Percentiles rank a stretch among this genome's conserved stretches.
Conservation (phyloP, 2,113 vertebrate species). For the Nansenia antarctica region DNA sequence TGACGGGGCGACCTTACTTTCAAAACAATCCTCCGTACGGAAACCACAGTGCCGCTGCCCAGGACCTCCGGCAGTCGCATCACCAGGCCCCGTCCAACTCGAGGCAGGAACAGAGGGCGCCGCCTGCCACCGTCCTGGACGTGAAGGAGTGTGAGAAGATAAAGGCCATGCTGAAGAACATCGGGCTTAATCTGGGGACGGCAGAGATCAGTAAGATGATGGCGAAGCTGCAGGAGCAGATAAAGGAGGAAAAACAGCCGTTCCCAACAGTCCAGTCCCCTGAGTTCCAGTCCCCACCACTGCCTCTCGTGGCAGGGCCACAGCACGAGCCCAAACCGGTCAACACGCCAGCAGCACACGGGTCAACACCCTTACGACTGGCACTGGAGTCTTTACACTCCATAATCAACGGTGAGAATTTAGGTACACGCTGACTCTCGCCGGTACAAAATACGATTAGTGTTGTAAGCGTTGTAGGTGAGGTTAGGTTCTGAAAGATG, state of each 20-base stretch:
- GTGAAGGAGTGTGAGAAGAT: constrained; percentile 76
- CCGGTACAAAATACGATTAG: too few species aligned
- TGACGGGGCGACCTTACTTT: neutral
- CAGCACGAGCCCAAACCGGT: neutral
- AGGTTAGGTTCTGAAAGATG: too few species aligned
- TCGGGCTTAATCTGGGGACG: constrained; percentile 83
- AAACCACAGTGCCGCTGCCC: neutral
- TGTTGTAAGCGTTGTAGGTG: too few species aligned
- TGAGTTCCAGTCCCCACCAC: constrained; percentile 64
- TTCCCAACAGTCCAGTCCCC: too few species aligned
- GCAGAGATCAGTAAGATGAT: constrained; percentile 81
- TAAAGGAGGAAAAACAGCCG: constrained; percentile 21
- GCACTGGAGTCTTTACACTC: constrained; percentile 79
- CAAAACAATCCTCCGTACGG: constrained; percentile 5
- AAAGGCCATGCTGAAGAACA: constrained; percentile 86
- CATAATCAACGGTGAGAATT: constrained; percentile 70
- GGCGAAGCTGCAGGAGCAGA: constrained; percentile 71
- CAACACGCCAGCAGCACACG: constrained; percentile 38
- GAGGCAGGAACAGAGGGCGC: constrained; percentile 12
- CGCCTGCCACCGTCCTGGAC: neutral
- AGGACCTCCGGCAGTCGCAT: neutral
- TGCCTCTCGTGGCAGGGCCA: constrained; percentile 14
- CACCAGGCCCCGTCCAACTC: constrained; percentile 13
- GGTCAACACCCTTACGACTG: constrained; percentile 74
- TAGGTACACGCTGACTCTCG: too few species aligned